Conservation (phyloP, 1,140 invertebrate species). For the Pissodes strobi region DNA sequence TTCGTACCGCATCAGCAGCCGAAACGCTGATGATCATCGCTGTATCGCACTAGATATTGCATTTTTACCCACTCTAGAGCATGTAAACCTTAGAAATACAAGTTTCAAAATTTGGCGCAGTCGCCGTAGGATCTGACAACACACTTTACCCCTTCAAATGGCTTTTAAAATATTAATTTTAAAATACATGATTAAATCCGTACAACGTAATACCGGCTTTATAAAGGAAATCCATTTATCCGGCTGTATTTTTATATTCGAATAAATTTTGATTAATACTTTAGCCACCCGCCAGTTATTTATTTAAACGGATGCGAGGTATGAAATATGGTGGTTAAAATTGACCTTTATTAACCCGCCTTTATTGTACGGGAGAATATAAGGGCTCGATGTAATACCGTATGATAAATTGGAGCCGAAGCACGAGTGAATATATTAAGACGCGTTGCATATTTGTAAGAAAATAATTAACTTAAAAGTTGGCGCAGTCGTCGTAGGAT, state of each 20-base stretch:
- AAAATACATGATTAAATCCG: slow-evolving; percentile 17
- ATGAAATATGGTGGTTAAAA: slow-evolving; percentile 19
- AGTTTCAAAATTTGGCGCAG: too few relatives aligned
- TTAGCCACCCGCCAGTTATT: background rate
- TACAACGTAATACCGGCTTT: slow-evolving; percentile 11
- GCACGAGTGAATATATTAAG: too few relatives aligned
- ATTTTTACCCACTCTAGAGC: too few relatives aligned
- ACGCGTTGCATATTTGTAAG: too few relatives aligned
- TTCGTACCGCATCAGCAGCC: too few relatives aligned
- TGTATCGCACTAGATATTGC: too few relatives aligned
- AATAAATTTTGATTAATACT: slow-evolving; percentile 13
- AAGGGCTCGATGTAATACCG: background rate
- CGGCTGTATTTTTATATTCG: slow-evolving; percentile 16
- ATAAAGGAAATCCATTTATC: slow-evolving; percentile 21
- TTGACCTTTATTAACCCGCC: slow-evolving; percentile 20
- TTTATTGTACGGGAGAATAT: background rate
- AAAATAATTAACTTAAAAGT: too few relatives aligned
- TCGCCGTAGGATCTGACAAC: too few relatives aligned
- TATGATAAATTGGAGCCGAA: slow-evolving; percentile 10
- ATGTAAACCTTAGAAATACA: too few relatives aligned
- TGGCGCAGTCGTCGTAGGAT: too few relatives aligned
- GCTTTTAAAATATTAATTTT: slow-evolving; percentile 16
- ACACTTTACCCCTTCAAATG: too few relatives aligned
- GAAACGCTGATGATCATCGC: too few relatives aligned
- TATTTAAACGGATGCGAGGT: slow-evolving; percentile 4